Evolutionary conservation across 2,797 vertebrate species (phyloP).

Genomic region (Rhinella marina): DNA sequence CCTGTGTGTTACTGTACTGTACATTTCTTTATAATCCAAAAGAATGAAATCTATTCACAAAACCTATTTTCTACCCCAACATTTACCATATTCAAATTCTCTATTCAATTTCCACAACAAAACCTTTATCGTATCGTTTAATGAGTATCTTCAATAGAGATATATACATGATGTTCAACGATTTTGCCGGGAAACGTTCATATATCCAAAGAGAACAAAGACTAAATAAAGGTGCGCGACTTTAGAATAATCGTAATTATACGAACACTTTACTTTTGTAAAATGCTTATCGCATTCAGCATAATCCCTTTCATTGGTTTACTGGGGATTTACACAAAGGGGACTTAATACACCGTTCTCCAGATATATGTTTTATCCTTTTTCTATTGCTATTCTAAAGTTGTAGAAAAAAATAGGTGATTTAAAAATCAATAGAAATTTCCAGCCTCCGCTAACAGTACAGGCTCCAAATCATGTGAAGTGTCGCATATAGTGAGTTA

Average conservation of each 20-base stretch:
- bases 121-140: constrained; percentile 6
- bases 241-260: constrained; percentile 3
- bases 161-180: background rate
- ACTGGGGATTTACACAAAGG: constrained; percentile 2
- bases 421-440: constrained; percentile 10
- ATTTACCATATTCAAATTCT: constrained; percentile 1
- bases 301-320: constrained; percentile 10
- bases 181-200: background rate
- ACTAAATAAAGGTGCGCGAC: background rate
- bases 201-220: constrained; percentile 7
- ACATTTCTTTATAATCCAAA: background rate
- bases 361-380: background rate
- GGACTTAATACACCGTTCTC: background rate
- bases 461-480: background rate
- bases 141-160: constrained; percentile 5
- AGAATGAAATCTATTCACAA: background rate
- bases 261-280: background rate
- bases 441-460: background rate
- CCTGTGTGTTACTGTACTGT: background rate
- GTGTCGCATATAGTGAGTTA: background rate
- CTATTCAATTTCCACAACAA: constrained; percentile 3
- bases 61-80: background rate
- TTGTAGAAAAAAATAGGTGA: constrained; percentile 7
- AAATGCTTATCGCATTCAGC: constrained; percentile 10
- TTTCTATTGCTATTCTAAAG: background rate